Evolutionary conservation across 1,140 invertebrate species (phyloP), one percentile per base, ranked within the genome.

Genomic region (Penaeus japonicus): DNA sequence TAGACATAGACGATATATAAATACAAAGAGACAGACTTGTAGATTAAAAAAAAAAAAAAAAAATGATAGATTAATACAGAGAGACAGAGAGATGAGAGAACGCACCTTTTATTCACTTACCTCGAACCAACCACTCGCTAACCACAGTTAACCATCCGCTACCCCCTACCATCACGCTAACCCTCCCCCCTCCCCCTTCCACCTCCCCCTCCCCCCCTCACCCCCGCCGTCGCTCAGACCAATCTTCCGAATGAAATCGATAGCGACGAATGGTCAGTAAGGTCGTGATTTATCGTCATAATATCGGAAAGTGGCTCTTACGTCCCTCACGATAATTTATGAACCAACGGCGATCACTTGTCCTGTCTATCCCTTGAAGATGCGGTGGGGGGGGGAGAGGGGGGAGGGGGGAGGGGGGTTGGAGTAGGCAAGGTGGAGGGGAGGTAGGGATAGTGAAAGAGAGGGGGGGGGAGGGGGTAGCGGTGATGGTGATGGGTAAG

Each of bases 281-380:
- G 65, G 85, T 57, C 62, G 78, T 87, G 85, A 87, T 87, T 87
- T 81, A 87, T 87, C 78, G 85, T 82, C 81, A 87, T 87, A 82
- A 87, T 81, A 87, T 87, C 85, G 79, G 85, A 81, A 87, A 87
- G 85, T 87, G 85, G 85, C 79, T 82, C 79, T 87, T 87, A 87
- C 78, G 85, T 73, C 79, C 57, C 85, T 73, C 79, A 82, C 70
- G 62, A 87, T 87, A 87, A 87, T 81, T 81, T 81, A 82, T 73
- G 79, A 82, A 82, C 57, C 85, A 47, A 70, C 54, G 62, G 79
- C 79, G 78, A 55, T 87, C 85, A 87, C 79, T 87, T 81, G 78
- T 87, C 81, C 85, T 87, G 54, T 59, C 78, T 77, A 18, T 39
- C 30, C 27, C 35, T 53, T 57, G n/a, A 18, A 73, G 65, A 73